These are phyloP conservation scores for Nomada fucata DNA, from an alignment of 2,888 invertebrate species.

Conservation along the genomic window DNA sequence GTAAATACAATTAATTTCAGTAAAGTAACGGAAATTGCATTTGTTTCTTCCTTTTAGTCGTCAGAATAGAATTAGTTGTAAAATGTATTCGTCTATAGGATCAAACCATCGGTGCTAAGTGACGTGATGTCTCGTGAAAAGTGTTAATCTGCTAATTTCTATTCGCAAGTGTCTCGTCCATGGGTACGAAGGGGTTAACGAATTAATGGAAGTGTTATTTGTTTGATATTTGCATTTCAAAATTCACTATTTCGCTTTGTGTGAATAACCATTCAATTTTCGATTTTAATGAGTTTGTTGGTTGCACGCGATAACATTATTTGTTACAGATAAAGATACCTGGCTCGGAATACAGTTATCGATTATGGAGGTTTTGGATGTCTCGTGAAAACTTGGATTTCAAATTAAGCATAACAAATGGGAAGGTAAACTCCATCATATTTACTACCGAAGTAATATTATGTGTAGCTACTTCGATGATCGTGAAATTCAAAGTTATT, in stretches of 20 bases:
- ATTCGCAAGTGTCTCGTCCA: too few relatives aligned
- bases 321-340: conserved; percentile 80
- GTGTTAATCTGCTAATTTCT: too few relatives aligned
- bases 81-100: too few relatives aligned
- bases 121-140: too few relatives aligned
- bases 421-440: conserved; percentile 82
- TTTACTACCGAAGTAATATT: neutral
- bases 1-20: too few relatives aligned
- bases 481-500: too few relatives aligned
- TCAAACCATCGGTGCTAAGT: too few relatives aligned
- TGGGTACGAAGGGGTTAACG: neutral
- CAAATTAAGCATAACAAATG: conserved; percentile 87
- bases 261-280: conserved; percentile 23
- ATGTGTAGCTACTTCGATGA: too few relatives aligned
- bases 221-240: neutral
- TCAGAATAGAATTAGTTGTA: too few relatives aligned
- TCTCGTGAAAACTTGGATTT: conserved; percentile 88
- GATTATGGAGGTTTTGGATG: conserved; percentile 92
- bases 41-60: too few relatives aligned
- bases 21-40: too few relatives aligned
- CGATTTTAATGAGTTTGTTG: neutral
- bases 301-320: neutral
- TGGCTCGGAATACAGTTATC: conserved; percentile 86
- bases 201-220: conserved; percentile 3
- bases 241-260: neutral